Evolutionary conservation across 2,113 vertebrate genomes (phyloP).

Genomic region (Picathartes gymnocephalus): DNA sequence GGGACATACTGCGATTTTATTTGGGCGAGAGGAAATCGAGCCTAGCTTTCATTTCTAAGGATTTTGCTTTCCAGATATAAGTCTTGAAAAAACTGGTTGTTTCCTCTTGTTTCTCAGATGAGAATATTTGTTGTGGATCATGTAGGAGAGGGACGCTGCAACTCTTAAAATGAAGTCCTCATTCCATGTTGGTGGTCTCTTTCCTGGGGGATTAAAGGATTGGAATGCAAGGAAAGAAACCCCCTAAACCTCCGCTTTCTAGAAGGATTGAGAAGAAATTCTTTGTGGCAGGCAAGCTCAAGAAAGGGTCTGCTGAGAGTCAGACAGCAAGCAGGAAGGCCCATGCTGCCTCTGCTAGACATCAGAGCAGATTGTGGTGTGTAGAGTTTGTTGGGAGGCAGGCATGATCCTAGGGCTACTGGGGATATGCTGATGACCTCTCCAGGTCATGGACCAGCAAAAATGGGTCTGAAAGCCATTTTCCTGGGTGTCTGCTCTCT

Average conservation of each 20-base stretch:
- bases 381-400: accelerated
- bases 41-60: not conserved
- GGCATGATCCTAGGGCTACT: not conserved
- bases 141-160: accelerated
- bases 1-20: not conserved
- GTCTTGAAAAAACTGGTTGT: not conserved
- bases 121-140: not conserved
- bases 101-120: not conserved
- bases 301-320: accelerated
- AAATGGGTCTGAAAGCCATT: not conserved
- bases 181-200: accelerated
- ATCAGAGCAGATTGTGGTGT: accelerated
- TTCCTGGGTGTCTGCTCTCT: not conserved
- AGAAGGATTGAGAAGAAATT: not conserved
- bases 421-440: not conserved
- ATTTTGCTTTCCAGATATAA: not conserved
- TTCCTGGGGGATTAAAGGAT: not conserved
- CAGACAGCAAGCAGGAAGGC: not conserved
- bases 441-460: not conserved
- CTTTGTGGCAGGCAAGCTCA: accelerated
- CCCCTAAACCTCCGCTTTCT: accelerated
- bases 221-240: not conserved
- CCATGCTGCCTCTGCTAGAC: not conserved
- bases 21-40: not conserved
- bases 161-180: not conserved